Conservation (phyloP, 2,888 invertebrate species). For the Sphecodes monilicornis region DNA sequence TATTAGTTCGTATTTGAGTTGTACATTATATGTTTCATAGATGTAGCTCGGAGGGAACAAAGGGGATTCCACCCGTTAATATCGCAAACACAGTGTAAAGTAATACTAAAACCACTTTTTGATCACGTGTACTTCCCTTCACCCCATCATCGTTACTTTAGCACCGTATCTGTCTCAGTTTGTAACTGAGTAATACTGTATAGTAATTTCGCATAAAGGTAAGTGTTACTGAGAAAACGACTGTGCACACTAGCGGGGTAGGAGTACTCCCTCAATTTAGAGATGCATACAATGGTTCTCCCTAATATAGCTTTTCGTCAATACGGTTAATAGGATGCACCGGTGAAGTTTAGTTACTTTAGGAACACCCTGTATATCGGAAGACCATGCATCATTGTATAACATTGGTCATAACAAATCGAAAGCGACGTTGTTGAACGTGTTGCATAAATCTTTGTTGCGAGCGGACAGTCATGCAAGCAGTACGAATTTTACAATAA, state of each 20-base stretch:
- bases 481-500: background rate
- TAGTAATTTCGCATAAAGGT: background rate
- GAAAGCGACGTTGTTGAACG: background rate
- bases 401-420: background rate
- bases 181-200: background rate
- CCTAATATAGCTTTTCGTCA: constrained; percentile 11
- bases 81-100: background rate
- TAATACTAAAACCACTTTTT: background rate
- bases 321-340: background rate
- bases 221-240: background rate
- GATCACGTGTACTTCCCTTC: background rate
- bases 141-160: background rate
- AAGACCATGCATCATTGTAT: background rate
- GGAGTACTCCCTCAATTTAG: background rate
- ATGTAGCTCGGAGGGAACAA: background rate
- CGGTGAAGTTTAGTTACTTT: background rate
- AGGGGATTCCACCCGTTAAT: background rate
- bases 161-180: background rate
- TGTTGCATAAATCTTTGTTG: background rate
- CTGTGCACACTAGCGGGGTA: background rate
- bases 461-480: background rate
- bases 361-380: constrained; percentile 2
- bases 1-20: background rate
- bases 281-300: background rate
- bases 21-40: no score